Percentiles rank a stretch among this genome's conserved stretches.
phyloP scores from a whole-genome alignment of 2,888 invertebrate species.

The Amblyjoppa fuscipennis region DNA sequence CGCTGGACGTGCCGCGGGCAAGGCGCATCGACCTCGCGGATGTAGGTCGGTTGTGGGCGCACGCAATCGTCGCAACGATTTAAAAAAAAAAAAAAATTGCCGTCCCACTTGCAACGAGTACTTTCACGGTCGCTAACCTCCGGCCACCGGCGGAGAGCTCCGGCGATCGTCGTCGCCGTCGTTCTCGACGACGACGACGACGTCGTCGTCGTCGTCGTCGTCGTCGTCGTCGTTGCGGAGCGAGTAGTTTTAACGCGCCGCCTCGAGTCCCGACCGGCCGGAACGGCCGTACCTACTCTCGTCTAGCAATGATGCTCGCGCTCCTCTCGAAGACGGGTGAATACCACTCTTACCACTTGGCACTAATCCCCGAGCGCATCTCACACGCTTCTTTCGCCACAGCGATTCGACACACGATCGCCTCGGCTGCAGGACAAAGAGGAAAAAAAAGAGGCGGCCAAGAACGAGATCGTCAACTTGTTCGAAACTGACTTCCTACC shows the following conservation, averaged over 20 bases:
- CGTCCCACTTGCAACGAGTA: conserved; percentile 84
- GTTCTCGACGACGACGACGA: neutral
- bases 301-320: conserved; percentile 30
- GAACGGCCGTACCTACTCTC: conserved; percentile 36
- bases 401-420: conserved; percentile 28
- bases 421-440: conserved; percentile 17
- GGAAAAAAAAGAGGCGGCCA: conserved; percentile 33
- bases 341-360: conserved; percentile 72
- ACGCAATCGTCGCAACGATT: conserved; percentile 84
- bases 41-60: conserved; percentile 85
- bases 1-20: conserved; percentile 67
- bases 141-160: conserved; percentile 51
- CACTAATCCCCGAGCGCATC: conserved; percentile 60
- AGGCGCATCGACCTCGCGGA: conserved; percentile 83
- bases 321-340: conserved; percentile 53
- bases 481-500: conserved; percentile 4
- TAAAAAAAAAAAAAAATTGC: conserved; percentile 80
- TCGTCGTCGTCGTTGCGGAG: conserved; percentile 41
- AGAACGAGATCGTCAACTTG: conserved; percentile 38
- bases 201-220: conserved; percentile 32
- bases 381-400: conserved; percentile 23
- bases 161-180: conserved; percentile 21
- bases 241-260: conserved; percentile 22
- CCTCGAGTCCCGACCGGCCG: conserved; percentile 26
- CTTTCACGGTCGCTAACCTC: conserved; percentile 85